Evolutionary conservation across 2,113 vertebrate genomes (phyloP).

Genomic region (Fregetta grallaria): DNA sequence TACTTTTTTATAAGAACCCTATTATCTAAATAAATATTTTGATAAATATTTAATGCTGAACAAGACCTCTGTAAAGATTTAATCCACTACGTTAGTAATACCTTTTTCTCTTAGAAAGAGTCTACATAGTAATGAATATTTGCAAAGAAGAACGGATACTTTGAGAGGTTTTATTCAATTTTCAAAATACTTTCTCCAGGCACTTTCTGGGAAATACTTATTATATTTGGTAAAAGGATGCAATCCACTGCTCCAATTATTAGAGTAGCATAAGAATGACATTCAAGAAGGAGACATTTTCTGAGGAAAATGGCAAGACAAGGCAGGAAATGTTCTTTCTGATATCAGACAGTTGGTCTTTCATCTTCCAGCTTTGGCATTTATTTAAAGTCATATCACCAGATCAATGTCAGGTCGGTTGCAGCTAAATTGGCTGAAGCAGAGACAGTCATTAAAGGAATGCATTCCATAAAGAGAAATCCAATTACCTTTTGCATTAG

Average conservation of each 20-base stretch:
- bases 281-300: slow-evolving; percentile 46
- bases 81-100: not conserved
- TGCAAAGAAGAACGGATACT: slow-evolving; percentile 34
- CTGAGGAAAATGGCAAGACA: slow-evolving; percentile 40
- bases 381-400: slow-evolving; percentile 70
- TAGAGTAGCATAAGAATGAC: slow-evolving; percentile 30
- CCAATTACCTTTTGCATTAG: slow-evolving; percentile 78
- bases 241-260: slow-evolving; percentile 49
- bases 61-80: not conserved
- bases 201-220: slow-evolving; percentile 50
- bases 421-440: slow-evolving; percentile 70
- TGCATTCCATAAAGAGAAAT: slow-evolving; percentile 74
- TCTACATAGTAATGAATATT: slow-evolving; percentile 5
- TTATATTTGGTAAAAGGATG: slow-evolving; percentile 36
- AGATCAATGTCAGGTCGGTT: slow-evolving; percentile 73
- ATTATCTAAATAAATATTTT: slow-evolving; percentile 19
- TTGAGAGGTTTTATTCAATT: slow-evolving; percentile 38
- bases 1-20: not conserved
- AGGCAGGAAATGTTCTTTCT: slow-evolving; percentile 26
- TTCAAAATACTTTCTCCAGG: slow-evolving; percentile 53
- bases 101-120: not conserved
- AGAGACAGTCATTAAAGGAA: slow-evolving; percentile 73
- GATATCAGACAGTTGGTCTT: slow-evolving; percentile 45
- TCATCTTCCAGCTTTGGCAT: slow-evolving; percentile 45
- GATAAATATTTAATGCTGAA: slow-evolving; percentile 21